Percentiles rank a stretch among this genome's conserved stretches.
Conservation (phyloP, 2,113 vertebrate species). For the Chionis minor region DNA sequence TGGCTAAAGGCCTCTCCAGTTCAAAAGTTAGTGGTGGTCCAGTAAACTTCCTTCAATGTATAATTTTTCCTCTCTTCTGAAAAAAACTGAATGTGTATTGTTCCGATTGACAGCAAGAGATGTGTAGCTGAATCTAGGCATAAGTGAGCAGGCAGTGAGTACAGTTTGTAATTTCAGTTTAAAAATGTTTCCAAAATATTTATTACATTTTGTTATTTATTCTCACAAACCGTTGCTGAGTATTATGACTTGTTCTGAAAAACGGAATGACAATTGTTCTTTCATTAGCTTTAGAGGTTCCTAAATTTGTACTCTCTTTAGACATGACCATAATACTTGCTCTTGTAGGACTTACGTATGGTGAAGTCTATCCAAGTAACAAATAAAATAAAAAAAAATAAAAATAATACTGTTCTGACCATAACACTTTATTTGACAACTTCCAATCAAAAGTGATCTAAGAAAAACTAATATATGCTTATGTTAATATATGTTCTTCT, state of each 20-base stretch:
- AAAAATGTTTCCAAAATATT: neutral
- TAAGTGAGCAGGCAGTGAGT: neutral
- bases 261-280: neutral
- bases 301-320: neutral
- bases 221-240: neutral
- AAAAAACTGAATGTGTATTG: neutral
- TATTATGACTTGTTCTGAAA: neutral
- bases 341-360: neutral
- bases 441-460: neutral
- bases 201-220: neutral
- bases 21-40: conserved; percentile 53
- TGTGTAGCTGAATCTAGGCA: neutral
- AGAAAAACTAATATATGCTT: neutral
- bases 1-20: conserved; percentile 40
- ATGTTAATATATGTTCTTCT: neutral
- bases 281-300: neutral
- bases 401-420: neutral
- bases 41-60: conserved; percentile 9
- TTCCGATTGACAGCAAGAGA: neutral
- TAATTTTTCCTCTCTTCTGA: neutral
- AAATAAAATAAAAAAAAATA: neutral
- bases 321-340: neutral
- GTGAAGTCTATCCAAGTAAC: neutral
- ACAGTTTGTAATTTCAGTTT: neutral
- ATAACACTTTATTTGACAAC: neutral